Evolutionary conservation across 2,113 vertebrate genomes (phyloP).

Genomic region (Brachyhypopomus occidentalis): DNA sequence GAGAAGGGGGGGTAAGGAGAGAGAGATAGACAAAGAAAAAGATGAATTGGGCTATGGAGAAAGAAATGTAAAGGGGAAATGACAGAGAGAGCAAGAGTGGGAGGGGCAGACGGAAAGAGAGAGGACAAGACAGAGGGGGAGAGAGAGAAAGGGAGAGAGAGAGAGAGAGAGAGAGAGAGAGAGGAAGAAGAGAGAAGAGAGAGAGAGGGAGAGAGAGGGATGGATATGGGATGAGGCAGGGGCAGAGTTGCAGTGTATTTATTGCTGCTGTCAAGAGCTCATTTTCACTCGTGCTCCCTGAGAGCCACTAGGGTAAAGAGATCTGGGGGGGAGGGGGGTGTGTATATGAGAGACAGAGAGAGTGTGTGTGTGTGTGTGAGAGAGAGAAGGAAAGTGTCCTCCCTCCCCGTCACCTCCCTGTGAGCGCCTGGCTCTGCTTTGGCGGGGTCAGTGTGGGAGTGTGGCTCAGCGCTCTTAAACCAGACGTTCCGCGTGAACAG

Average conservation of each 20-base stretch:
- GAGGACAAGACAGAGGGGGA: background rate
- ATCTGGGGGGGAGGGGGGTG: constrained; percentile 25
- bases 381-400: constrained; percentile 27
- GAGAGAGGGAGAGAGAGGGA: constrained; percentile 20
- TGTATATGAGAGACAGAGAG: background rate
- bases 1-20: background rate
- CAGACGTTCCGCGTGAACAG: constrained; percentile 37
- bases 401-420: constrained; percentile 57
- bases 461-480: constrained; percentile 53
- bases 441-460: constrained; percentile 57
- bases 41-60: too few relatives aligned
- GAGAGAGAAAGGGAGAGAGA: background rate
- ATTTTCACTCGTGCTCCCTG: constrained; percentile 61
- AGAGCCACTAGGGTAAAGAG: constrained; percentile 55
- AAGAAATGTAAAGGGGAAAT: background rate
- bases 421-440: constrained; percentile 57
- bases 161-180: background rate
- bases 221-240: constrained; percentile 22
- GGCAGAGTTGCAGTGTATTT: constrained; percentile 58
- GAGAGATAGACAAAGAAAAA: background rate
- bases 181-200: constrained; percentile 11
- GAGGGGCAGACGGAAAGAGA: background rate
- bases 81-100: background rate
- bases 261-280: constrained; percentile 62
- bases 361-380: background rate